A percentile compares a stretch with the other conserved stretches of the same genome.
phyloP scores from a whole-genome alignment of 1,140 invertebrate species.

The Microvelia longipes region DNA sequence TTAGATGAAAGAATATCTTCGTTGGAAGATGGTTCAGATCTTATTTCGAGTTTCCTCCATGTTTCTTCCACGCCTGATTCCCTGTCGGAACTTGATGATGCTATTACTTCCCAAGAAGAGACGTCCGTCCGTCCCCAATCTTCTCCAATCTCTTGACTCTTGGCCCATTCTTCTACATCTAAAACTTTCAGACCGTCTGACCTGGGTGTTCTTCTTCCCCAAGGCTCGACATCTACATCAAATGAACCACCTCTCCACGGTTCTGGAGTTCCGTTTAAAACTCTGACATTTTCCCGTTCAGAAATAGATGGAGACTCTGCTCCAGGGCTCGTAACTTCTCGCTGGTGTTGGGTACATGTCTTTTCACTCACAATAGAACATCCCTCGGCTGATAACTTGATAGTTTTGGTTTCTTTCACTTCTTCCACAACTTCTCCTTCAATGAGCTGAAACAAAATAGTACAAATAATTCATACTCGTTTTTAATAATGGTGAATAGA shows the following conservation, averaged over 20 bases:
- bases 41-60: background rate
- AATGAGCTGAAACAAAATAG: slow-evolving; percentile 1
- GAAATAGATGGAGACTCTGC: background rate
- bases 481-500: background rate
- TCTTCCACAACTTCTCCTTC: slow-evolving; percentile 3
- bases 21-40: background rate
- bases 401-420: slow-evolving; percentile 9
- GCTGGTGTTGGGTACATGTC: background rate
- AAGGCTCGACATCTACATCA: background rate
- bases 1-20: background rate
- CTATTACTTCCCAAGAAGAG: background rate
- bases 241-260: background rate
- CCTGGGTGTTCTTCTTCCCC: background rate
- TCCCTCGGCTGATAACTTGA: slow-evolving; percentile 9
- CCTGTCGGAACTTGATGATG: background rate
- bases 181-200: background rate
- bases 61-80: background rate
- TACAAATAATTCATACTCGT: background rate
- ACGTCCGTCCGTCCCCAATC: background rate
- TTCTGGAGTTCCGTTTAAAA: background rate
- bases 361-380: slow-evolving; percentile 7
- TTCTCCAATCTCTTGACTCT: background rate
- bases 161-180: background rate
- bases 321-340: slow-evolving; percentile 4
- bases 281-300: background rate